Conservation (phyloP, 2,113 vertebrate species). For the Albula glossodonta region DNA sequence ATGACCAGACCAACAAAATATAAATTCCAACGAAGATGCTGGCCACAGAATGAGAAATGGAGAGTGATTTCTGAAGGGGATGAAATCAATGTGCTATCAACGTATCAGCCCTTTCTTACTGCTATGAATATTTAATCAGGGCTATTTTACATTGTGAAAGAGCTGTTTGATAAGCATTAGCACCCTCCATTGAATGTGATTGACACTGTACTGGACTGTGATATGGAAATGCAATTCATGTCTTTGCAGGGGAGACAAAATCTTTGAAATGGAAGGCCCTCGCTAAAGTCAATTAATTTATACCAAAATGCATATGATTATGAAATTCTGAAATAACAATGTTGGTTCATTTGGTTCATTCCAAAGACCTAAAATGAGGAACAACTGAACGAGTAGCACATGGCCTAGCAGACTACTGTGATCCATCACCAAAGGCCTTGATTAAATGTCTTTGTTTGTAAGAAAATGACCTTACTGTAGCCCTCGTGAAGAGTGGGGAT, state of each 20-base stretch:
- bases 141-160: constrained; percentile 75
- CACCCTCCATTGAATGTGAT: constrained; percentile 77
- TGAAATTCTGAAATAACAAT: neutral
- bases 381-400: neutral
- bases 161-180: constrained; percentile 82
- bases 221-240: constrained; percentile 72
- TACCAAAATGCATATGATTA: constrained; percentile 3
- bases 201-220: constrained; percentile 77
- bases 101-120: constrained; percentile 61
- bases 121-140: constrained; percentile 82
- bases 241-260: constrained; percentile 43
- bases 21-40: constrained; percentile 29
- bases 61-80: constrained; percentile 24
- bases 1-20: constrained; percentile 24
- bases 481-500: neutral
- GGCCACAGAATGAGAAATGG: neutral
- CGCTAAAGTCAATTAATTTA: neutral
- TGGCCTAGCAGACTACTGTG: neutral
- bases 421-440: constrained; percentile 8
- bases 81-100: constrained; percentile 52
- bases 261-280: constrained; percentile 21
- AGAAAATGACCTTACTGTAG: constrained; percentile 15
- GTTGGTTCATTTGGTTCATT: neutral
- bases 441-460: neutral
- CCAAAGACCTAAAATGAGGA: no score